Evolutionary conservation across 1,140 invertebrate species (phyloP).

Genomic region (Hestina assimilis): DNA sequence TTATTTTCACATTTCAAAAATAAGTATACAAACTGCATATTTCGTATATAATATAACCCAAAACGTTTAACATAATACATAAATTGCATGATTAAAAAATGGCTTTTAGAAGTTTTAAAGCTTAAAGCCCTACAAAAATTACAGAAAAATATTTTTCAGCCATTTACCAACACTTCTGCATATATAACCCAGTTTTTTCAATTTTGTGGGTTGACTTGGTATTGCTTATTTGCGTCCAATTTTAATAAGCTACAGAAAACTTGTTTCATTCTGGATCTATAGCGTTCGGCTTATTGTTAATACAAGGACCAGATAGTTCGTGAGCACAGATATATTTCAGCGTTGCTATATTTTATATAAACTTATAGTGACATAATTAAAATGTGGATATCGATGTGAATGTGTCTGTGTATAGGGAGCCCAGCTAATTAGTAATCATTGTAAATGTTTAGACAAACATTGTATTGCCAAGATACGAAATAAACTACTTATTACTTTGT

Average conservation of each 20-base stretch:
- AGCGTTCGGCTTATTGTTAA: background rate
- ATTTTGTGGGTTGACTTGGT: too few species aligned
- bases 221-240: too few species aligned
- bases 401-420: constrained; percentile 27
- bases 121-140: too few species aligned
- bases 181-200: too few species aligned
- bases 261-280: background rate
- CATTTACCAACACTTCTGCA: too few species aligned
- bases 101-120: too few species aligned
- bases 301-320: background rate
- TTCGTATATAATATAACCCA: too few species aligned
- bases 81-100: too few species aligned
- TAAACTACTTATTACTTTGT: background rate
- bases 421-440: constrained; percentile 30
- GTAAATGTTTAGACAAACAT: constrained; percentile 31
- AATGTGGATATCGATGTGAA: constrained; percentile 10
- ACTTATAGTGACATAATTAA: constrained; percentile 9
- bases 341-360: constrained; percentile 5
- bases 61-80: too few species aligned
- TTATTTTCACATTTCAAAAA: too few species aligned
- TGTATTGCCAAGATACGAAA: constrained; percentile 2
- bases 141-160: too few species aligned
- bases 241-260: background rate
- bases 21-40: too few species aligned
- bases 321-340: background rate